These are phyloP conservation scores for Actinopyga echinites DNA, from an alignment of 53 echinoderm and acorn worm genomes.

Conservation along the genomic window DNA sequence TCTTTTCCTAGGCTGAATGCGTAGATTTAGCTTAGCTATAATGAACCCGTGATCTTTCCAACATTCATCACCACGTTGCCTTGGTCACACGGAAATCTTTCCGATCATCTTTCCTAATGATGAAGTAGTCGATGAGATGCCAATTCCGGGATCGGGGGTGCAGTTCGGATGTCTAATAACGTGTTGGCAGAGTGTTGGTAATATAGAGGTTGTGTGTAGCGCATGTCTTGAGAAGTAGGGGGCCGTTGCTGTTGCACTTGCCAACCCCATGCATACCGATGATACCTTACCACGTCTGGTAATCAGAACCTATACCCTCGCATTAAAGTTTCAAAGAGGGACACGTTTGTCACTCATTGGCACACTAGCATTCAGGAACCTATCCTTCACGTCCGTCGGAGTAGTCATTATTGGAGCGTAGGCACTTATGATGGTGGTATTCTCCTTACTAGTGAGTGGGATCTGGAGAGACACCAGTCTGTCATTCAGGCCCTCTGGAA, in stretches of 20 bases:
- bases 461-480: neutral
- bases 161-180: slow-evolving; percentile 2
- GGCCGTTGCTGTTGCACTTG: slow-evolving; percentile 49
- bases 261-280: slow-evolving; percentile 41
- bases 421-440: slow-evolving; percentile 32
- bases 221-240: slow-evolving; percentile 34
- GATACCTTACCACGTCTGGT: neutral
- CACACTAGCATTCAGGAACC: neutral
- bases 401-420: slow-evolving; percentile 47
- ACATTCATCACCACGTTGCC: neutral
- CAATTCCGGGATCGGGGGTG: neutral
- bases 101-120: slow-evolving; percentile 25
- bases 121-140: neutral
- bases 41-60: slow-evolving; percentile 46
- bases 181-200: neutral
- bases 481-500: too few relatives aligned
- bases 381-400: slow-evolving; percentile 24
- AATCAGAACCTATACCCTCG: slow-evolving; percentile 37
- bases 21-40: slow-evolving; percentile 1
- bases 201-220: slow-evolving; percentile 34
- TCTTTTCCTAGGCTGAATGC: neutral
- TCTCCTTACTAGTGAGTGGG: neutral
- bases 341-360: slow-evolving; percentile 32
- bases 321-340: slow-evolving; percentile 41
- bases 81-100: slow-evolving; percentile 1